Evolutionary conservation across 2,888 invertebrate genomes (phyloP).

Genomic region (Troilus luridus): DNA sequence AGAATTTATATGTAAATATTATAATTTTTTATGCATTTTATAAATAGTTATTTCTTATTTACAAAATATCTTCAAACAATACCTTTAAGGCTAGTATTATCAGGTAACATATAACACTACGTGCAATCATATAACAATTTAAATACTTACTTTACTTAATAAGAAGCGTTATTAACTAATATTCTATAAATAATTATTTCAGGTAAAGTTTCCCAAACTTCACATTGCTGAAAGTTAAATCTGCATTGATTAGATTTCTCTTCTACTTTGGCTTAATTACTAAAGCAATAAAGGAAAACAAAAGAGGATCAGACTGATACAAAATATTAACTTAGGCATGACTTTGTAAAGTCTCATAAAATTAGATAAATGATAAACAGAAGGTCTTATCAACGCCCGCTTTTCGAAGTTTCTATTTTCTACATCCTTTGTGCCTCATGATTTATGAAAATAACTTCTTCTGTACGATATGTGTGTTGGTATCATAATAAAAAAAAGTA

Average conservation of each 20-base stretch:
- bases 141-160: background rate
- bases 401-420: background rate
- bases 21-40: too few species aligned
- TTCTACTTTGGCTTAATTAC: background rate
- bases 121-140: too few species aligned
- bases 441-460: background rate
- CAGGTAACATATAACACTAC: too few species aligned
- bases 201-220: background rate
- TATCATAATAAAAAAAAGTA: too few species aligned
- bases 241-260: background rate
- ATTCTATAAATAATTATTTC: background rate
- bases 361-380: background rate
- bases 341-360: background rate
- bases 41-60: too few species aligned
- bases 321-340: background rate
- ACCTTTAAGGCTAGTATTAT: too few species aligned
- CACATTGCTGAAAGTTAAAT: background rate
- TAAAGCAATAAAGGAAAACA: slow-evolving; percentile 25
- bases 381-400: background rate
- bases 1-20: too few species aligned
- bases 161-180: background rate
- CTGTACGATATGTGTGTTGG: background rate
- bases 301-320: background rate
- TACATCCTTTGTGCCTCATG: background rate
- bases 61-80: too few species aligned